phyloP scores from a whole-genome alignment of 2,113 vertebrate genomes.

The Oryzias celebensis region DNA sequence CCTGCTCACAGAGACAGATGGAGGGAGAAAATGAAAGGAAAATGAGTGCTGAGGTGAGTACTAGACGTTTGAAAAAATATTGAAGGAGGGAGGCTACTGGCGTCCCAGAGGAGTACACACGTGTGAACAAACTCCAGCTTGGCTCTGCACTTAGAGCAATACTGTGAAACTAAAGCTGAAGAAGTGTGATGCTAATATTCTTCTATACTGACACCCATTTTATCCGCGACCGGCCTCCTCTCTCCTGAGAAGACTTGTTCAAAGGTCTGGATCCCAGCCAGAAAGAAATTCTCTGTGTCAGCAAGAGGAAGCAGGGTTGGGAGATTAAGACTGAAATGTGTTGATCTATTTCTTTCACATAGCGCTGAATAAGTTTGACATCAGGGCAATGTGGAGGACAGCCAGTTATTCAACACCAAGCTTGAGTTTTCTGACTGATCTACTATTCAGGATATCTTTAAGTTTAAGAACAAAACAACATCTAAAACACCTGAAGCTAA shows the following conservation, averaged over 20 bases:
- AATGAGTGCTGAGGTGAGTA: conserved; percentile 31
- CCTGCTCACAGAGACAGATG: conserved; percentile 59
- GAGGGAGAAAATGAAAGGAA: conserved; percentile 35
- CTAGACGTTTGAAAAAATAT: too few species aligned
- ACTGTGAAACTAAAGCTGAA: neutral
- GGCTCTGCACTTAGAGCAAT: neutral
- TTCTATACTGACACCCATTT: too few species aligned
- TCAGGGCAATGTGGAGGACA: neutral
- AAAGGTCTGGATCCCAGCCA: neutral
- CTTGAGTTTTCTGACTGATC: neutral
- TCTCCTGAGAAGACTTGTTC: neutral
- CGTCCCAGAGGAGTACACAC: too few species aligned
- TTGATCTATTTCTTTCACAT: neutral
- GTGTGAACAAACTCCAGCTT: neutral
- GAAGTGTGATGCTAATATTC: neutral
- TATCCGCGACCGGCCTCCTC: too few species aligned
- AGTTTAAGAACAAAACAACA: neutral
- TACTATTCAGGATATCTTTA: neutral
- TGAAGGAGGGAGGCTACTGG: too few species aligned
- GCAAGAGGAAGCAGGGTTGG: neutral
- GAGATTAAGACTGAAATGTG: neutral
- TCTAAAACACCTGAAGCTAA: too few species aligned
- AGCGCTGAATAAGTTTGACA: neutral
- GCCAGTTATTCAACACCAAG: neutral
- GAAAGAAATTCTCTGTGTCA: neutral